Conservation (phyloP, 2,888 invertebrate genomes). For the Malthinus flaveolus region DNA sequence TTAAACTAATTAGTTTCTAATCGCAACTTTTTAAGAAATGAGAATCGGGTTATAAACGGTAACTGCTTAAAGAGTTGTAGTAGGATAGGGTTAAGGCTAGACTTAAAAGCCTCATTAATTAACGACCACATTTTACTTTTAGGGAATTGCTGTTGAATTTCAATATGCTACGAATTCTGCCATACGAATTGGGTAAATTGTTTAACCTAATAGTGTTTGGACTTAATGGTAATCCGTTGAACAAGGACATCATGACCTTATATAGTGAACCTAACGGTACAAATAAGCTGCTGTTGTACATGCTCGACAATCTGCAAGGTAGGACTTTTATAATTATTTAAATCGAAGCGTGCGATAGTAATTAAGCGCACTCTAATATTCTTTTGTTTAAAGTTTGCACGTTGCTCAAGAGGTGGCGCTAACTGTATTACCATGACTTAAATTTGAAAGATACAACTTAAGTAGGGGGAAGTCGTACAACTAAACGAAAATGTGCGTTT, state of each 20-base stretch:
- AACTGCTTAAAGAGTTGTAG: too few species aligned
- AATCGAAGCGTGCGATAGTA: neutral
- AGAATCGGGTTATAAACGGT: too few species aligned
- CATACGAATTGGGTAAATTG: constrained; percentile 95
- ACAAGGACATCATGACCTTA: constrained; percentile 87
- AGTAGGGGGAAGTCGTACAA: too few species aligned
- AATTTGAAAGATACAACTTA: too few species aligned
- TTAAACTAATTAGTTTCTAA: too few species aligned
- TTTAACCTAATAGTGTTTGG: constrained; percentile 95
- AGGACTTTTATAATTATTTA: constrained; percentile 44
- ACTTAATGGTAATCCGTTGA: constrained; percentile 91
- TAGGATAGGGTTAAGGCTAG: too few species aligned
- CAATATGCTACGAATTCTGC: constrained; percentile 91
- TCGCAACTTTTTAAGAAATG: too few species aligned
- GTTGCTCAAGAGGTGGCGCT: neutral
- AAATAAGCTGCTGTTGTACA: constrained; percentile 88
- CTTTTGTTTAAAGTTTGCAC: neutral
- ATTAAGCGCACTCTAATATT: neutral
- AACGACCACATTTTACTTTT: constrained; percentile 39
- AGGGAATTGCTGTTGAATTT: constrained; percentile 94
- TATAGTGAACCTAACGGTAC: constrained; percentile 95
- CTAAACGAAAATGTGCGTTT: neutral
- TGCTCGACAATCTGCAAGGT: constrained; percentile 97
- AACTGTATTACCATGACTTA: neutral
- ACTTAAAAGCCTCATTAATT: too few species aligned